Evolutionary conservation across 2,797 vertebrate genomes (phyloP), one percentile per base, ranked within the genome.

Genomic region (Clarias platycephalus): DNA sequence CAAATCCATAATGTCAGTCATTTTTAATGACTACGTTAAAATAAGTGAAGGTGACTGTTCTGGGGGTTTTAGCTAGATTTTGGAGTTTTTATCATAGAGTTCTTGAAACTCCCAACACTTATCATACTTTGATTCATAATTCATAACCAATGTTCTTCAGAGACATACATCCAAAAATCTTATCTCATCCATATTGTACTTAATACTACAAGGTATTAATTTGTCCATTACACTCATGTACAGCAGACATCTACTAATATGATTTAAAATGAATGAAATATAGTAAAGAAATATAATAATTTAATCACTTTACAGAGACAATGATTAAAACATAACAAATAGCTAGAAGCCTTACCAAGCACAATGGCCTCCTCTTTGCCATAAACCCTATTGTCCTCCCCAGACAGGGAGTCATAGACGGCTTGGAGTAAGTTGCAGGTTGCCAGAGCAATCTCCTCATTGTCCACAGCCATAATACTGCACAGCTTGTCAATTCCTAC

Each of bases 331-430:
- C n/a, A 28, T 40, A 40, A 63, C 49, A n/a, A 18, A 72, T 57
- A 72, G 12, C 34, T 63, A 77, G 13, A 58, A 40, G 9, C 1
- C 80, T 86, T 86, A 90, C 89, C 88, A 20, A 90, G 88, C 60
- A 99, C 96, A 70, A 99, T 74, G 1, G 97, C 95, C 86, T 96
- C 97, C 87, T 98, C 97, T 89, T 97, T 98, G 77, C 97, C 96
- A 1, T 95, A 97, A 68, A 96, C 95, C 86, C 94, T 94, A 85
- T 92, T 95, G 87, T 98, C 97, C 62, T 93, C 95, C 58, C 95
- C 96, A 53, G 96, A 93, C 84, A 99, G 91, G 49, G 97, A 96
- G 87, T 99, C 97, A 0, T 96, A 95, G 92, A 98, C 91, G 88
- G 93, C 94, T 91, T 99, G 98, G 90, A 99, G 95, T 83, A 99